phyloP scores from a whole-genome alignment of 2,797 vertebrate genomes.

The Linurgus olivaceus region DNA sequence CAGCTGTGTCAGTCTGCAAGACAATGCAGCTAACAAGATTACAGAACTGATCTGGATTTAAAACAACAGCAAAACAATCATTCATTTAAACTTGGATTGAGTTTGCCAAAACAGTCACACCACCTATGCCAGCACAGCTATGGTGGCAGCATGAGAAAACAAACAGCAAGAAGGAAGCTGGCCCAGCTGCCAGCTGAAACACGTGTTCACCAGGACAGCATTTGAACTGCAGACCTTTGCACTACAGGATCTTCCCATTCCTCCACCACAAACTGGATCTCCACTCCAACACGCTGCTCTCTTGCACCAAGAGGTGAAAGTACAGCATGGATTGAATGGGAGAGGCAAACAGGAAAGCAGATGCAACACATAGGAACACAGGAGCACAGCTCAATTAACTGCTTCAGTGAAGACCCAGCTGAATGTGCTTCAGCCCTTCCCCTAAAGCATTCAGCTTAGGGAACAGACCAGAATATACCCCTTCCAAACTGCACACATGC shows the following conservation, averaged over 20 bases:
- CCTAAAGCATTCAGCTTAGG: not conserved
- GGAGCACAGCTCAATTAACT: not conserved
- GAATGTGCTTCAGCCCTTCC: not conserved
- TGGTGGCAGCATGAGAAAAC: not conserved
- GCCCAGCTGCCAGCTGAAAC: not conserved
- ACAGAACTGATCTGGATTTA: not conserved
- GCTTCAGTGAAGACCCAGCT: not conserved
- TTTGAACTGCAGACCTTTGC: not conserved
- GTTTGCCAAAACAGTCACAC: not conserved
- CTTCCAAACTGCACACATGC: not conserved
- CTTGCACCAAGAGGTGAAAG: not conserved
- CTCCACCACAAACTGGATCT: not conserved
- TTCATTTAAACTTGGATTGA: not conserved
- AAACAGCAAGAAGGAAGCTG: not conserved
- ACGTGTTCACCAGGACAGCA: rapidly evolving
- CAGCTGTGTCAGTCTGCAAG: not conserved
- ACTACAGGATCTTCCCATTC: not conserved
- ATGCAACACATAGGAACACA: not conserved
- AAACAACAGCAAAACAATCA: not conserved
- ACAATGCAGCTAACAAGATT: not conserved
- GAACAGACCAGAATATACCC: not conserved
- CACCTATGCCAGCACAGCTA: not conserved
- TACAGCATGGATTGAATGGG: not conserved
- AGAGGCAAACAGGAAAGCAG: not conserved
- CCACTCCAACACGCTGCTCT: not conserved